These are phyloP conservation scores for Nomia melanderi DNA, from an alignment of 1,140 invertebrate genomes.

Conservation along the genomic window DNA sequence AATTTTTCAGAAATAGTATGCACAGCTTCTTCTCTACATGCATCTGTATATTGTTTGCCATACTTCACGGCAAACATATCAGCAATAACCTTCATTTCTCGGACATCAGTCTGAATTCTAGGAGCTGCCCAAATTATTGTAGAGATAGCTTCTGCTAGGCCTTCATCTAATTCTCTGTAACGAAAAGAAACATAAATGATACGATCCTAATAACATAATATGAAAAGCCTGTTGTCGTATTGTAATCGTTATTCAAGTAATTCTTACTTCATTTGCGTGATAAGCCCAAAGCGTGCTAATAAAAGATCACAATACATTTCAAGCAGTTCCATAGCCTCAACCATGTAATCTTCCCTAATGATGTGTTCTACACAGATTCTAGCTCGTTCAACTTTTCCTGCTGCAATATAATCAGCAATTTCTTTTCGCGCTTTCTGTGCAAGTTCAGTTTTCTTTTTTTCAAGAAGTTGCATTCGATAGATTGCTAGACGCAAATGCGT, in stretches of 20 bases:
- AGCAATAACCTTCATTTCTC: slow-evolving; percentile 95
- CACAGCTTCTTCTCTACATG: slow-evolving; percentile 88
- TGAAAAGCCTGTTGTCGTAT: too few relatives aligned
- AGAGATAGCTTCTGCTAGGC: slow-evolving; percentile 96
- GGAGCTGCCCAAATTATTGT: slow-evolving; percentile 98
- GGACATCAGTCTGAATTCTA: slow-evolving; percentile 90
- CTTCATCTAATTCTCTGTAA: slow-evolving; percentile 93
- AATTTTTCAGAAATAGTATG: slow-evolving; percentile 96
- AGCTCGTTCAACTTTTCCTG: slow-evolving; percentile 95
- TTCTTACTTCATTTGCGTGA: slow-evolving; percentile 97
- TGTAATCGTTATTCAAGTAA: background rate
- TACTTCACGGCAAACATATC: slow-evolving; percentile 96
- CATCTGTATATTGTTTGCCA: slow-evolving; percentile 95
- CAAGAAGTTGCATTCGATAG: slow-evolving; percentile 95
- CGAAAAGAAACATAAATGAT: background rate
- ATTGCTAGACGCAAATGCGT: slow-evolving; percentile 96
- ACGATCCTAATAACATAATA: too few relatives aligned
- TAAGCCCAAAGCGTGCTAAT: slow-evolving; percentile 97
- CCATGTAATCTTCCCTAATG: slow-evolving; percentile 98
- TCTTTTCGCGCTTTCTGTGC: slow-evolving; percentile 97
- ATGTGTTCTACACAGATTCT: slow-evolving; percentile 99
- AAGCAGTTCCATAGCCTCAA: slow-evolving; percentile 99
- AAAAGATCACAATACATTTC: slow-evolving; percentile 99
- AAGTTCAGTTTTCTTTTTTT: slow-evolving; percentile 99
- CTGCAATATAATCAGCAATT: slow-evolving; percentile 97